Conservation (phyloP, 2,113 vertebrate species). For the Picathartes gymnocephalus region DNA sequence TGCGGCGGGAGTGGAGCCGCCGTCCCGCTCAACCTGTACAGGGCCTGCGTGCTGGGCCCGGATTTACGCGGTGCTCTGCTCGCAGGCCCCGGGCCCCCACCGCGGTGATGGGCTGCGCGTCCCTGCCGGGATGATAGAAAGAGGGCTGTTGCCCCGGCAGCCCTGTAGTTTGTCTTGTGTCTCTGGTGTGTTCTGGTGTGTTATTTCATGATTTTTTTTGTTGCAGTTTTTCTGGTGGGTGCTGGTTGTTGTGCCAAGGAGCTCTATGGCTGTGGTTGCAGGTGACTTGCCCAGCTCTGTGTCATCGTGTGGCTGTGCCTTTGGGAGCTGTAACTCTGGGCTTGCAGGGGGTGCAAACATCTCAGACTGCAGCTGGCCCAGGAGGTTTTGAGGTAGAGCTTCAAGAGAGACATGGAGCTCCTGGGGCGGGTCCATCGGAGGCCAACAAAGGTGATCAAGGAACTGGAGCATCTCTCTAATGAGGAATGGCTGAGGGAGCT, state of each 20-base stretch:
- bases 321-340: not conserved
- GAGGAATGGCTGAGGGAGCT: not conserved
- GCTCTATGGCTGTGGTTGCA: not conserved
- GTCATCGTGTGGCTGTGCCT: accelerated
- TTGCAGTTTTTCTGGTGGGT: not conserved
- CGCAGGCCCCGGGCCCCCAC: not conserved
- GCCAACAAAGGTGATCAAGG: not conserved
- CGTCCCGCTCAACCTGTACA: accelerated
- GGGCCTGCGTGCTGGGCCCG: not conserved
- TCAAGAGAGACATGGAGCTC: not conserved
- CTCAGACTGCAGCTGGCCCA: not conserved
- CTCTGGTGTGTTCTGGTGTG: not conserved
- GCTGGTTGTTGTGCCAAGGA: not conserved
- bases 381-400: not conserved
- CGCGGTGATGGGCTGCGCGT: not conserved
- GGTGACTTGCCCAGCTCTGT: not conserved
- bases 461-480: not conserved
- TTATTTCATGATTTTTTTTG: accelerated
- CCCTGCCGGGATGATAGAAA: not conserved
- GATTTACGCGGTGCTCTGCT: not conserved
- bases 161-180: accelerated
- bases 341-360: too few species aligned
- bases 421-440: accelerated
- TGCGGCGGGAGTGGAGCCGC: not conserved
- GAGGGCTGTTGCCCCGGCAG: accelerated